phyloP scores from a whole-genome alignment of 1,140 invertebrate species.

The Leptonema lineaticorne region DNA sequence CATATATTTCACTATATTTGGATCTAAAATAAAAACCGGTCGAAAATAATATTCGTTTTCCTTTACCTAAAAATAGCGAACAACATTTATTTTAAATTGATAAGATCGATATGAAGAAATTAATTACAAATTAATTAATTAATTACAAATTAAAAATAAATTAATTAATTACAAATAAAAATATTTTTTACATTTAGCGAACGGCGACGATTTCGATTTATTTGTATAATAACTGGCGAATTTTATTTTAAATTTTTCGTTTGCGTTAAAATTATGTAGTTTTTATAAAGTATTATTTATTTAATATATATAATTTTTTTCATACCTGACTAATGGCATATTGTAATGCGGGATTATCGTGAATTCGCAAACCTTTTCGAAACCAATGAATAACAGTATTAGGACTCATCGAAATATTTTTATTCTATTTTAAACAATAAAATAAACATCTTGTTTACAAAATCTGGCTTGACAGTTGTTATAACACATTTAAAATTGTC shows the following conservation, averaged over 20 bases:
- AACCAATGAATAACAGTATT: constrained; percentile 66
- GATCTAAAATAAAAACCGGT: constrained; percentile 70
- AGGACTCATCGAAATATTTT: no score
- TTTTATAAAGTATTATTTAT: neutral
- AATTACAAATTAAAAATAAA: no score
- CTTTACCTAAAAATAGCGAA: constrained; percentile 49
- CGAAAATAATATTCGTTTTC: constrained; percentile 56
- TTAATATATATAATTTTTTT: neutral
- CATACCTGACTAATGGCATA: constrained; percentile 58
- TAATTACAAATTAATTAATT: constrained; percentile 32
- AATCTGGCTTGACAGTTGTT: no score
- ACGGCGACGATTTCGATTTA: neutral
- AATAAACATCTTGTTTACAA: no score
- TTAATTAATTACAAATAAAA: constrained; percentile 9
- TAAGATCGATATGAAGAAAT: constrained; percentile 17
- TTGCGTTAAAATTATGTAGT: neutral
- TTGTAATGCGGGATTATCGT: constrained; percentile 69
- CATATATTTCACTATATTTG: constrained; percentile 63
- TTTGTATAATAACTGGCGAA: neutral
- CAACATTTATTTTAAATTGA: neutral
- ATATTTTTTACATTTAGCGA: no score
- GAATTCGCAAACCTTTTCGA: constrained; percentile 68
- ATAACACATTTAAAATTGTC: no score
- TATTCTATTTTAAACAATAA: no score
- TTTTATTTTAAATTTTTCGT: neutral